phyloP scores from a whole-genome alignment of 2,113 vertebrate species.

The Amphilophus citrinellus region DNA sequence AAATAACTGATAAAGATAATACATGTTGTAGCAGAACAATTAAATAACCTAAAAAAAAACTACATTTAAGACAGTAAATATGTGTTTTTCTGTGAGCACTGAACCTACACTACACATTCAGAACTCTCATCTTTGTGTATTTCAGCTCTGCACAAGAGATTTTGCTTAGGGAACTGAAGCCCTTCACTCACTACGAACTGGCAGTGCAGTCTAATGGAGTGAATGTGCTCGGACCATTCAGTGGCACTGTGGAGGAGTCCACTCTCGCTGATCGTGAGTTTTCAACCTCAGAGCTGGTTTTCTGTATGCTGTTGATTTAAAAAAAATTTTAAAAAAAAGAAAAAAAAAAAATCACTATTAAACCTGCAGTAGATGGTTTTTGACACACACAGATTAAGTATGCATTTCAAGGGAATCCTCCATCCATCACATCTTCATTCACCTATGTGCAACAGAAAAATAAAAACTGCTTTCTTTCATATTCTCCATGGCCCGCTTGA shows the following conservation, averaged over 20 bases:
- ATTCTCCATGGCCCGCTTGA: neutral
- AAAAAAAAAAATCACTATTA: no score
- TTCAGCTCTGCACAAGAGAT: constrained; percentile 91
- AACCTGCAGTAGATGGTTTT: neutral
- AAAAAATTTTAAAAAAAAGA: no score
- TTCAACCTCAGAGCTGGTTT: neutral
- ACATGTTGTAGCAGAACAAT: neutral
- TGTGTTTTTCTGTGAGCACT: neutral
- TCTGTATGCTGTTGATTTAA: neutral
- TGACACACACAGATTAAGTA: neutral
- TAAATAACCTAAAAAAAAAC: neutral
- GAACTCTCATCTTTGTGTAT: constrained; percentile 20
- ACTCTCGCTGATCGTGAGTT: constrained; percentile 94
- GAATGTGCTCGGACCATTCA: constrained; percentile 90
- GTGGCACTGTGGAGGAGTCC: constrained; percentile 89
- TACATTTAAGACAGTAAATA: neutral
- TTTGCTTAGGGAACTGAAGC: constrained; percentile 90
- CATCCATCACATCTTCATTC: neutral
- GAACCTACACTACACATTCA: neutral
- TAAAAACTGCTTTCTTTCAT: neutral
- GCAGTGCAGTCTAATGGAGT: constrained; percentile 93
- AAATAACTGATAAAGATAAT: neutral
- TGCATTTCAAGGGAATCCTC: neutral
- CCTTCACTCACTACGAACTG: constrained; percentile 95
- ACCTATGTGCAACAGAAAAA: neutral